Percentiles rank a stretch among this genome's conserved stretches.
These are phyloP conservation scores for Chaetops frenatus DNA, from an alignment of 2,113 vertebrate species.

Conservation along the genomic window DNA sequence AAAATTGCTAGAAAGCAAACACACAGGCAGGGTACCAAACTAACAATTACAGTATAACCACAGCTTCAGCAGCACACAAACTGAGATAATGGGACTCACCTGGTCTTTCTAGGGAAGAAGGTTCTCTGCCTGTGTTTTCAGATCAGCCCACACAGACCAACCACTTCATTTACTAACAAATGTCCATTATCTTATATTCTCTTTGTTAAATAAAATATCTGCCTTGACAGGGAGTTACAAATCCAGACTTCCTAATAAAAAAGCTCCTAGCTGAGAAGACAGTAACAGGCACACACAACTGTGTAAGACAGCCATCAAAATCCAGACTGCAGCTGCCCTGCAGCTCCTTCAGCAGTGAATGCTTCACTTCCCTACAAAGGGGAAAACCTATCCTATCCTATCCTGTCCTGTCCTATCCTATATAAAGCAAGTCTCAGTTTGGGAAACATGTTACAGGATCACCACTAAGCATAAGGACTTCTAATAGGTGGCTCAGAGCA, in stretches of 20 bases:
- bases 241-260: background rate
- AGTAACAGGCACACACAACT: background rate
- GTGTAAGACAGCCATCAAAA: background rate
- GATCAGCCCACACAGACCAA: background rate
- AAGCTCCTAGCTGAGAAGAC: background rate
- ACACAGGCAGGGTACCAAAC: background rate
- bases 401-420: background rate
- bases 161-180: background rate
- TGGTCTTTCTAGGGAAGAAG: background rate
- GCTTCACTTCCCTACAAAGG: background rate
- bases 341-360: accelerated
- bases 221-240: background rate
- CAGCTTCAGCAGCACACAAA: background rate
- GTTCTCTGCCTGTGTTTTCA: background rate
- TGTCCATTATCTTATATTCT: background rate
- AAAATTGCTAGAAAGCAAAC: background rate
- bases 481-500: background rate
- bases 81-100: background rate
- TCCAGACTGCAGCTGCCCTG: background rate
- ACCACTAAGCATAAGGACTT: background rate
- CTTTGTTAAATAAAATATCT: background rate
- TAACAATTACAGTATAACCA: background rate
- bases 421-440: background rate
- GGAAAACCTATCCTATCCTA: background rate
- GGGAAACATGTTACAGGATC: background rate